phyloP scores from a whole-genome alignment of 2,888 invertebrate genomes.

The Ganaspis brasiliensis region DNA sequence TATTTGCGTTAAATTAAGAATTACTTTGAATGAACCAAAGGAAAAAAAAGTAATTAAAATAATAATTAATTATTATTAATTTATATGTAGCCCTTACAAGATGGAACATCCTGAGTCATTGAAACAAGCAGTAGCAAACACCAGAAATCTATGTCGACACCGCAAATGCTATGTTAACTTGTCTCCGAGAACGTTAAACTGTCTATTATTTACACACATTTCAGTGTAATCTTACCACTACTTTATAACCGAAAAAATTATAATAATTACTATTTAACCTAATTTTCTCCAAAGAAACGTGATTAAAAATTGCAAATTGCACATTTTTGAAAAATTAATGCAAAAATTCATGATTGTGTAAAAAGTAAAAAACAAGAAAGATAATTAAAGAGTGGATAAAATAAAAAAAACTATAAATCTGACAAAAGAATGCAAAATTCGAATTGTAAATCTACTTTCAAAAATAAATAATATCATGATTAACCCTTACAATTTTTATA shows the following conservation, averaged over 20 bases:
- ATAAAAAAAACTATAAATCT: no score
- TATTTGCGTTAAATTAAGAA: no score
- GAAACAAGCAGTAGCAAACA: constrained; percentile 16
- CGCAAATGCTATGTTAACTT: constrained; percentile 35
- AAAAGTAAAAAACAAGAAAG: no score
- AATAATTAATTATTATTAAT: no score
- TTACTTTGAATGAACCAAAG: no score
- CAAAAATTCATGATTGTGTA: no score
- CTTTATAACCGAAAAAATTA: background rate
- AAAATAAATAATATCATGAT: no score
- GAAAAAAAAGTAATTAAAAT: no score
- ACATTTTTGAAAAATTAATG: background rate
- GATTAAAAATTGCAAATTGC: background rate
- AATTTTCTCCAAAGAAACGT: background rate
- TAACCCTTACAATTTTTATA: no score
- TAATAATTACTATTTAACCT: background rate
- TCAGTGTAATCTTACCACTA: constrained; percentile 17
- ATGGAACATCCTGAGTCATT: constrained; percentile 31
- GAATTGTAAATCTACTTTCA: no score
- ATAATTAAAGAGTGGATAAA: no score
- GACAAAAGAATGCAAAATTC: no score
- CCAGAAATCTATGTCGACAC: constrained; percentile 28
- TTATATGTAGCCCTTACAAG: background rate
- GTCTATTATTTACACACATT: constrained; percentile 33
- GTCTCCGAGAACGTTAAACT: constrained; percentile 19